Conservation (phyloP, 2,797 vertebrate species). For the Mus caroli region DNA sequence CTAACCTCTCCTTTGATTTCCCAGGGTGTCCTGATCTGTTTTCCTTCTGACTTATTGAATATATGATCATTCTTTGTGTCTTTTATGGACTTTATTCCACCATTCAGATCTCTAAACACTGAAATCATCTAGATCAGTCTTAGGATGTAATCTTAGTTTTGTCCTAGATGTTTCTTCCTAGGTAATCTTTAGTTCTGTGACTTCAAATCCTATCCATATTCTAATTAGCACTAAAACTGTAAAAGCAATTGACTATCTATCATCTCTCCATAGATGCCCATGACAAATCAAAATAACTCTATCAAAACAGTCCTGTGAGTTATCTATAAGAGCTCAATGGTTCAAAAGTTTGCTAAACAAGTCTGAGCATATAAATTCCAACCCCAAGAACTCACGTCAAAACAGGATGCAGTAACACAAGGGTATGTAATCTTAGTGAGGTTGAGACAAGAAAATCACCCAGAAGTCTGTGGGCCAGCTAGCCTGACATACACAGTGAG, state of each 20-base stretch:
- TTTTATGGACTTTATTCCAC: not conserved
- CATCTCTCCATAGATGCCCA: not conserved
- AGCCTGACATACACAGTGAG: no score
- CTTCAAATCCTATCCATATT: constrained; percentile 13
- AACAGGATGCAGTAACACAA: not conserved
- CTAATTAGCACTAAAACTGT: not conserved
- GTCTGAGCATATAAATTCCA: not conserved
- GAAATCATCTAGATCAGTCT: not conserved
- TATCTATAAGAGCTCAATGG: no score
- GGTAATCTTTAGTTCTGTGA: not conserved
- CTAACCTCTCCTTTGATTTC: constrained; percentile 8
- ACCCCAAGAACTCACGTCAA: not conserved
- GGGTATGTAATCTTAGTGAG: not conserved
- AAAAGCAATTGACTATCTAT: not conserved
- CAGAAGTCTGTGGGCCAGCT: not conserved
- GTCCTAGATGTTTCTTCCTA: constrained; percentile 3
- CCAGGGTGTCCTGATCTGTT: not conserved
- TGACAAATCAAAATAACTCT: not conserved
- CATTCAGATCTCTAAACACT: not conserved
- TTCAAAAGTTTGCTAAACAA: not conserved
- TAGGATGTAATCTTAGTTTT: not conserved
- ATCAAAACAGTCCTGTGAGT: not conserved
- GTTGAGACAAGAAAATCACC: not conserved
- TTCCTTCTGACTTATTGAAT: not conserved
- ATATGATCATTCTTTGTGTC: not conserved